Evolutionary conservation across 2,113 vertebrate genomes (phyloP).

Genomic region (Euleptes europaea): DNA sequence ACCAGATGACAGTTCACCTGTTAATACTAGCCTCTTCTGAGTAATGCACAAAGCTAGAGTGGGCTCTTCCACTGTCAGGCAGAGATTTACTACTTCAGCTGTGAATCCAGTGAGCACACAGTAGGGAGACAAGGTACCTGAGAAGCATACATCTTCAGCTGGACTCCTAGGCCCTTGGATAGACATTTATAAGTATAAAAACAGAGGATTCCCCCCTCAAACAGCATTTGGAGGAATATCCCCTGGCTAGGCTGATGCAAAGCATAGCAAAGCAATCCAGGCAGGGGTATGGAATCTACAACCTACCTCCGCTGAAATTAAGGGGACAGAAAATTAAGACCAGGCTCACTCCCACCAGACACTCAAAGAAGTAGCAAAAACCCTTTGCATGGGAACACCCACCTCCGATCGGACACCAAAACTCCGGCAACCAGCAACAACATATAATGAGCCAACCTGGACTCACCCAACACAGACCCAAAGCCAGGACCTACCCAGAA

Average conservation of each 20-base stretch:
- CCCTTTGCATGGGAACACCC: neutral
- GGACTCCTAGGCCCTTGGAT: neutral
- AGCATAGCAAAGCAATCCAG: neutral
- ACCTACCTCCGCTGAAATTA: neutral
- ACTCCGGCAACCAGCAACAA: neutral
- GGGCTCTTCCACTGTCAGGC: neutral
- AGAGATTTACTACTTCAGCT: neutral
- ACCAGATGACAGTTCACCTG: neutral
- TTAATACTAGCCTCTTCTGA: neutral
- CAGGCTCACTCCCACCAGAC: neutral
- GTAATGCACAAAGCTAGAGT: neutral
- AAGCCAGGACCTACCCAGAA: constrained; percentile 61
- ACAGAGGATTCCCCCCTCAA: neutral
- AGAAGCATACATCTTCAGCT: neutral
- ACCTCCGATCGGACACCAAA: neutral
- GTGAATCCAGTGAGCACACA: neutral
- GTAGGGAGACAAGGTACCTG: neutral
- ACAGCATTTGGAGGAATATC: neutral
- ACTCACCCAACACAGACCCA: neutral
- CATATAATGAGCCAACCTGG: rapidly evolving
- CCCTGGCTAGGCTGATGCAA: neutral
- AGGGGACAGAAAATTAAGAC: neutral
- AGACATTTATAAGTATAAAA: neutral
- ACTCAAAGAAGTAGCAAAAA: neutral
- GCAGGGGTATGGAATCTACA: neutral